Evolutionary conservation across 2,113 vertebrate species (phyloP).

Genomic region (Sylvilagus bachmani): DNA sequence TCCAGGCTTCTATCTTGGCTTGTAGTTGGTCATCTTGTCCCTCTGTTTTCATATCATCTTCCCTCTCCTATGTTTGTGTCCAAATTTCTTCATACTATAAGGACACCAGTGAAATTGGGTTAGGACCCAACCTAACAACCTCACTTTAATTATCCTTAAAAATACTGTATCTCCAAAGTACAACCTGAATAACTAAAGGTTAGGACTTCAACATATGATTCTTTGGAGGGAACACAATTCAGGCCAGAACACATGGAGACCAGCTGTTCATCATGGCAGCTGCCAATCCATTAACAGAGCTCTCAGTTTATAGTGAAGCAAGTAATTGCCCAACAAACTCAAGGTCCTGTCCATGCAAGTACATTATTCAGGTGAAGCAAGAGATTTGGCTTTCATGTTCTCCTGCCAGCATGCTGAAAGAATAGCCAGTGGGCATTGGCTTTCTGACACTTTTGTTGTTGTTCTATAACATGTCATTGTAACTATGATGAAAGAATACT

Average conservation of each 20-base stretch:
- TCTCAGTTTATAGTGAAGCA: slow-evolving; percentile 31
- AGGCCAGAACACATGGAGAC: background rate
- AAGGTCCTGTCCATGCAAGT: background rate
- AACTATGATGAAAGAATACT: slow-evolving; percentile 62
- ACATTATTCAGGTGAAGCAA: background rate
- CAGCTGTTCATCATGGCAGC: background rate
- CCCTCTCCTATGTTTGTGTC: background rate
- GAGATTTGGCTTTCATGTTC: slow-evolving; percentile 6
- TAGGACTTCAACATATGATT: background rate
- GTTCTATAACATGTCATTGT: slow-evolving; percentile 25
- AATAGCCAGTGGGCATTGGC: slow-evolving; percentile 36
- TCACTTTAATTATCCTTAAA: slow-evolving; percentile 55
- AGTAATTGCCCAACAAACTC: background rate
- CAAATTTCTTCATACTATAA: slow-evolving; percentile 27
- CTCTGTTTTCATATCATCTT: background rate
- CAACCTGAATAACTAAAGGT: background rate
- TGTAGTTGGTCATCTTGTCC: background rate
- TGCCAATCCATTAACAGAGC: slow-evolving; percentile 6
- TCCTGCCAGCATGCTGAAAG: slow-evolving; percentile 5
- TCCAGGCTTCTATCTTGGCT: background rate
- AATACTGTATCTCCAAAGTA: background rate
- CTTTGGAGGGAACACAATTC: background rate
- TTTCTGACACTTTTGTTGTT: slow-evolving; percentile 5
- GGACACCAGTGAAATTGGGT: background rate
- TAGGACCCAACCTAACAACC: background rate